A percentile compares a stretch with the other conserved stretches of the same genome.
These are phyloP conservation scores for Stomorhina lunata DNA, from an alignment of 2,888 invertebrate species.

Conservation along the genomic window DNA sequence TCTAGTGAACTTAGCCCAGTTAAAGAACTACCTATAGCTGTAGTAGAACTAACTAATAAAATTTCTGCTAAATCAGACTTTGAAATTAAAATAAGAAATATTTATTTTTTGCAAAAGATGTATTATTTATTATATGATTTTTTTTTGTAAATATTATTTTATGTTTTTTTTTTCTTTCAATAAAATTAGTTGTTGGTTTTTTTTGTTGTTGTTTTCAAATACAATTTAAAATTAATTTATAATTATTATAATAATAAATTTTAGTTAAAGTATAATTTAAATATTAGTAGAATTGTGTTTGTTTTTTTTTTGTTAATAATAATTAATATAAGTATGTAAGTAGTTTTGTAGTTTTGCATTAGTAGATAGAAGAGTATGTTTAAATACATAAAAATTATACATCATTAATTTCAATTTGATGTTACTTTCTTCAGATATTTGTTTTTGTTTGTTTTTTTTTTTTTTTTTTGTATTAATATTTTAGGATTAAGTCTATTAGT, in stretches of 20 bases:
- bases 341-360: constrained; percentile 29
- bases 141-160: constrained; percentile 65
- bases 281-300: constrained; percentile 50
- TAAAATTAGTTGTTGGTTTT: constrained; percentile 67
- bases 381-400: constrained; percentile 47
- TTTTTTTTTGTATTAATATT: no score
- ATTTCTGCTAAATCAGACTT: not conserved
- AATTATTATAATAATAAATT: constrained; percentile 65
- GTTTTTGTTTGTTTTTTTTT: no score
- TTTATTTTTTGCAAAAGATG: constrained; percentile 50
- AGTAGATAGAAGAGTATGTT: constrained; percentile 34
- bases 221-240: constrained; percentile 70
- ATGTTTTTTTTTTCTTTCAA: constrained; percentile 61
- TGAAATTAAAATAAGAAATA: not conserved
- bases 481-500: constrained; percentile 53
- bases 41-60: no score
- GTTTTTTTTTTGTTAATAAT: no score
- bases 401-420: constrained; percentile 35
- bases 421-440: constrained; percentile 28
- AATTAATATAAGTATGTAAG: constrained; percentile 23
- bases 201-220: constrained; percentile 57
- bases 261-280: constrained; percentile 55
- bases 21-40: no score
- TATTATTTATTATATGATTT: constrained; percentile 69
- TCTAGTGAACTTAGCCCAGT: no score